Evolutionary conservation across 2,797 vertebrate species (phyloP), one percentile per base, ranked within the genome.

Genomic region (Tiaroga cobitis): DNA sequence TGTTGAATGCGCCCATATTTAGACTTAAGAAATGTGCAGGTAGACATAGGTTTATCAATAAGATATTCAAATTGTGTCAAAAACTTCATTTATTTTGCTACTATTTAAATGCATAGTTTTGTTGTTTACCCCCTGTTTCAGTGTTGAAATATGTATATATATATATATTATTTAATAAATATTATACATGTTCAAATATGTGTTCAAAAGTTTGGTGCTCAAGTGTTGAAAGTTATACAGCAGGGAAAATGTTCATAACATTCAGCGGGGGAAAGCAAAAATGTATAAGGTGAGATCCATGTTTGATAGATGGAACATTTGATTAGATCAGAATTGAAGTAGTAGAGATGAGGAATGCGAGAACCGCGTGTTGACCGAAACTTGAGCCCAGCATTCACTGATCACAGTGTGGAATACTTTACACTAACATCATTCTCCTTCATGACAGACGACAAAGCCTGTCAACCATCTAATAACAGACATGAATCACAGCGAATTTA

Each of bases 321-420:
- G 6, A 39, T 49, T 26, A 54, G 32, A 68, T 69, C 43, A 18
- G 21, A 65, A 65, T 32, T 32, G 63, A 65, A 65, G 15, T 37
- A 51, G 46, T 37, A 76, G 29, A 76, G 73, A 56, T 59, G 34
- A 77, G 24, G 34, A 59, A 39, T 39, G 51, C 9, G 75, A 78
- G 63, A 73, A n/a, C 2, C 6, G n/a, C 46, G 70, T 73, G 70
- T 46, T 18, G 69, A 72, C 24, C 59, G 75, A 39, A 59, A 59
- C 29, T 74, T 73, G 41, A 73, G 70, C 70, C 26, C 15, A 19
- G 26, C 32, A 49, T 8, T 68, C 13, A 54, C 26, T 34, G 73
- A 76, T 54, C 73, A 8, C 49, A 15, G 34, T 72, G 46, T 59
- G 67, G 21, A 39, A 81, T 51, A 67, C 51, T 11, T 51, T 70